phyloP scores from a whole-genome alignment of 2,113 vertebrate species.

The Montifringilla adamsi region DNA sequence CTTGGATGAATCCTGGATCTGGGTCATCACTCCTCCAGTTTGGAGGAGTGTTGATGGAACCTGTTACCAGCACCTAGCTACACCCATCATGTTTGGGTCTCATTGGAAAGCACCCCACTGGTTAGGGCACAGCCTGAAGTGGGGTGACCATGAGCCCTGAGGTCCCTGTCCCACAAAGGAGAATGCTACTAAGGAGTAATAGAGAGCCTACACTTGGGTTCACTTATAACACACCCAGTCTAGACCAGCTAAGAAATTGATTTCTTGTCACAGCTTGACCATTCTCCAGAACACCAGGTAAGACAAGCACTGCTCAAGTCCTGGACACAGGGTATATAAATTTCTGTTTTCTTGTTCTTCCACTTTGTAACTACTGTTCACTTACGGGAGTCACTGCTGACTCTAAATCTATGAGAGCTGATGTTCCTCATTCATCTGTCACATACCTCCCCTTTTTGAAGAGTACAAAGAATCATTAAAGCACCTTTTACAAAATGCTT shows the following conservation, averaged over 20 bases:
- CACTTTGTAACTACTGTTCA: not conserved
- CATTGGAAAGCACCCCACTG: not conserved
- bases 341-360: not conserved
- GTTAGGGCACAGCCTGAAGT: not conserved
- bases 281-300: not conserved
- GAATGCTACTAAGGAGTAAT: not conserved
- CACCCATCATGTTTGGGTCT: not conserved
- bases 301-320: not conserved
- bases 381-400: not conserved
- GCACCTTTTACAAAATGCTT: conserved; percentile 52
- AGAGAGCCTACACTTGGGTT: not conserved
- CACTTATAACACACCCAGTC: not conserved
- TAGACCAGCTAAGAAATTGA: not conserved
- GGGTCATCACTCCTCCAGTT: not conserved
- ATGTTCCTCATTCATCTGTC: not conserved
- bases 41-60: not conserved
- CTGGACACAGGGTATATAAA: not conserved
- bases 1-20: not conserved
- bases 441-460: not conserved
- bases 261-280: too few species aligned
- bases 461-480: not conserved
- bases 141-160: not conserved
- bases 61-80: not conserved
- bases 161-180: not conserved
- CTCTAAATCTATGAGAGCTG: not conserved